Conservation (phyloP, 2,113 vertebrate species). For the Potamarius usumacintae region DNA sequence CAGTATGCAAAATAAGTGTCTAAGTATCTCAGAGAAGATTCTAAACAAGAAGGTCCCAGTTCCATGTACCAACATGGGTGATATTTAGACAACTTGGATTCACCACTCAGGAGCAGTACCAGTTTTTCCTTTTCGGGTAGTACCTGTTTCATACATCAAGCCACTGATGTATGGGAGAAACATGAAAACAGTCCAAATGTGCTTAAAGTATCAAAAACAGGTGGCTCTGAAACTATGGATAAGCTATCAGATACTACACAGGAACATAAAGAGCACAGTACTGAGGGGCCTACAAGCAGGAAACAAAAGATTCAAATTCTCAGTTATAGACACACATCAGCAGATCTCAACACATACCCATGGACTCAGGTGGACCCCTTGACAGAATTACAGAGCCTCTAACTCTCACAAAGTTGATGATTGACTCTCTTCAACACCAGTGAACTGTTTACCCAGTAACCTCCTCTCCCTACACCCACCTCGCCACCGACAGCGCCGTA, state of each 20-base stretch:
- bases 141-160: background rate
- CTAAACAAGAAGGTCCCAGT: background rate
- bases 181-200: background rate
- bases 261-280: background rate
- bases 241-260: background rate
- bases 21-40: background rate
- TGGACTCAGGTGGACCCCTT: background rate
- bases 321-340: background rate
- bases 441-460: constrained; percentile 57
- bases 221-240: background rate
- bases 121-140: background rate
- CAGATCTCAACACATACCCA: background rate
- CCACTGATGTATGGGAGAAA: background rate
- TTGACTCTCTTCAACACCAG: constrained; percentile 41
- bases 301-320: background rate
- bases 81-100: background rate
- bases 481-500: constrained; percentile 55
- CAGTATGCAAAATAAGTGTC: background rate
- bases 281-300: background rate
- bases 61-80: background rate
- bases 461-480: constrained; percentile 60
- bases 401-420: constrained; percentile 19
- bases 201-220: background rate
- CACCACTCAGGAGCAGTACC: background rate
- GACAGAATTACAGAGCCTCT: background rate